Conservation (phyloP, 2,797 vertebrate genomes). For the Melanotaenia trifasciata region DNA sequence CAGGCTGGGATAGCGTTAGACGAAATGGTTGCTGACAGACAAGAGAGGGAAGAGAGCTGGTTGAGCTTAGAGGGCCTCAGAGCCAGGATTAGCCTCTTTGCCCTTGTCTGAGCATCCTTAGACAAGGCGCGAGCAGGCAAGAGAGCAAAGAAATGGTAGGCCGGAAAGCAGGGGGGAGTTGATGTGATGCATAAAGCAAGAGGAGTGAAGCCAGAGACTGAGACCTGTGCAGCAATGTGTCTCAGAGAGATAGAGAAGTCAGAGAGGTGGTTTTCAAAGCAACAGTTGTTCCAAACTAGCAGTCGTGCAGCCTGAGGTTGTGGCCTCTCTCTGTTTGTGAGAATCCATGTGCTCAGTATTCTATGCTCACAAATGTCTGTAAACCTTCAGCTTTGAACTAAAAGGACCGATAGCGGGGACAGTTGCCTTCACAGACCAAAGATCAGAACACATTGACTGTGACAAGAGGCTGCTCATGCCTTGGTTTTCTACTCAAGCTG, state of each 20-base stretch:
- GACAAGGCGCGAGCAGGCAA: constrained; percentile 33
- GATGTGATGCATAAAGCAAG: constrained; percentile 46
- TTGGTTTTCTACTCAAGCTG: background rate
- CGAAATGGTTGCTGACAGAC: constrained; percentile 65
- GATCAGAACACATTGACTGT: background rate
- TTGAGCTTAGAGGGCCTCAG: constrained; percentile 63
- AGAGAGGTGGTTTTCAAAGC: constrained; percentile 40
- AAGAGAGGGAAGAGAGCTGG: constrained; percentile 58
- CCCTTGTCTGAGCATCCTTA: constrained; percentile 58
- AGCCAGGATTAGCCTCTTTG: constrained; percentile 77
- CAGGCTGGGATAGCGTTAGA: constrained; percentile 55
- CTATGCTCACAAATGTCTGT: constrained; percentile 3
- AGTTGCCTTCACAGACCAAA: background rate
- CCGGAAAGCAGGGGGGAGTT: constrained; percentile 46
- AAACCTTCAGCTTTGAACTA: background rate
- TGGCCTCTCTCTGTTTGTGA: constrained; percentile 19
- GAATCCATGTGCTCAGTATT: constrained; percentile 24
- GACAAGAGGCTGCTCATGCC: background rate
- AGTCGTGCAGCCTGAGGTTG: constrained; percentile 20
- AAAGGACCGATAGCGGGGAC: background rate
- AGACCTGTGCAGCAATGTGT: constrained; percentile 6
- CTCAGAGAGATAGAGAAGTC: constrained; percentile 30
- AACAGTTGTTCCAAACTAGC: constrained; percentile 20
- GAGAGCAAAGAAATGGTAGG: constrained; percentile 41
- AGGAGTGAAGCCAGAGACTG: constrained; percentile 24